Percentiles rank a stretch among this genome's conserved stretches.
phyloP scores from a whole-genome alignment of 2,797 vertebrate genomes.

The Okamejei kenojei region DNA sequence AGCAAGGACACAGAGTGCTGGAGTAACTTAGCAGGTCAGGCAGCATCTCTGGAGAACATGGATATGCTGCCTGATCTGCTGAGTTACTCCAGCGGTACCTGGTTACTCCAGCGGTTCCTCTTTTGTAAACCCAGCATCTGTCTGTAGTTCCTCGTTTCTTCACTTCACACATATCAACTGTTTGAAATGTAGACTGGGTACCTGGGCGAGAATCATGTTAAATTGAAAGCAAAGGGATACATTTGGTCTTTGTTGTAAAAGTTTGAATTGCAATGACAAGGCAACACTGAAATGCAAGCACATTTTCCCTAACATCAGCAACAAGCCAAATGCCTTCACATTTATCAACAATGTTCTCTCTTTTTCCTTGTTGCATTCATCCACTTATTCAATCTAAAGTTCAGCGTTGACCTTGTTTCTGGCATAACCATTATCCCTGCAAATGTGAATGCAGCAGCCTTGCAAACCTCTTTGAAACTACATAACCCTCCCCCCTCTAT shows the following conservation, averaged over 20 bases:
- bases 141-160: no score
- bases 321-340: not conserved
- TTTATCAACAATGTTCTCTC: not conserved
- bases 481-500: no score
- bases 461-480: not conserved
- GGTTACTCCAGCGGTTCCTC: no score
- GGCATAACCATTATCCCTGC: not conserved
- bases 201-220: not conserved
- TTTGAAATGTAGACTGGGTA: not conserved
- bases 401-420: not conserved
- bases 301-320: not conserved
- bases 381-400: not conserved
- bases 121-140: no score
- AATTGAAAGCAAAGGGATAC: not conserved
- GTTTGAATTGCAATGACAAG: not conserved
- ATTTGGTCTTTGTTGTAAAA: not conserved
- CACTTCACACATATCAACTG: not conserved
- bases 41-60: no score
- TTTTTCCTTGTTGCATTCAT: not conserved
- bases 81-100: not conserved
- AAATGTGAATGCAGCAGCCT: not conserved
- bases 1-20: not conserved
- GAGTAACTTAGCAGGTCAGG: no score
- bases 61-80: no score
- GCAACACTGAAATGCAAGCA: not conserved